Evolutionary conservation across 2,888 invertebrate species (phyloP).

Genomic region (Seira musarum): DNA sequence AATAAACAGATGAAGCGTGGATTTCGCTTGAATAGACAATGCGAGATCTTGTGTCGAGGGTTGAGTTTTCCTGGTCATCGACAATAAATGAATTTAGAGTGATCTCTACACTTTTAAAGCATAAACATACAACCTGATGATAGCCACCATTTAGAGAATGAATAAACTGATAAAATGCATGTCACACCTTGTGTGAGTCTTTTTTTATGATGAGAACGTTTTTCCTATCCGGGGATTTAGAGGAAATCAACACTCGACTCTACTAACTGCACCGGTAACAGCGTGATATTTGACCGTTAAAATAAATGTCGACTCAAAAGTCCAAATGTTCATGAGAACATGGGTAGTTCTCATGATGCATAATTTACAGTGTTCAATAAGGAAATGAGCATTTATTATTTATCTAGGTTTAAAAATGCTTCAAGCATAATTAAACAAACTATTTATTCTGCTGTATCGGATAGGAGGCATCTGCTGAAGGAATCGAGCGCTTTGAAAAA

Average conservation of each 20-base stretch:
- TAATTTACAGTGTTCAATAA: too few species aligned
- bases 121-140: conserved; percentile 62
- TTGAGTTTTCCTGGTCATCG: conserved; percentile 50
- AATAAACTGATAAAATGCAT: conserved; percentile 25
- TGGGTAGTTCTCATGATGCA: neutral
- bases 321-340: neutral
- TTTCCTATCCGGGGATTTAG: neutral
- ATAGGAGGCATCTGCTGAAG: too few species aligned
- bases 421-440: too few species aligned
- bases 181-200: conserved; percentile 32
- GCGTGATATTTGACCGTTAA: conserved; percentile 37
- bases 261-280: conserved; percentile 37
- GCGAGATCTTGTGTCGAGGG: neutral
- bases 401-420: too few species aligned
- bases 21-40: conserved; percentile 20
- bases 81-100: conserved; percentile 59
- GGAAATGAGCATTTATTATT: too few species aligned
- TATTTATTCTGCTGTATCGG: too few species aligned
- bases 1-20: conserved; percentile 42
- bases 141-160: conserved; percentile 45
- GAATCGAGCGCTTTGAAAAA: too few species aligned
- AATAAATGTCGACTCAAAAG: too few species aligned
- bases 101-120: conserved; percentile 57
- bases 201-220: neutral
- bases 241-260: neutral